Conservation (phyloP, 2,888 invertebrate species). For the Luffia ferchaultella region DNA sequence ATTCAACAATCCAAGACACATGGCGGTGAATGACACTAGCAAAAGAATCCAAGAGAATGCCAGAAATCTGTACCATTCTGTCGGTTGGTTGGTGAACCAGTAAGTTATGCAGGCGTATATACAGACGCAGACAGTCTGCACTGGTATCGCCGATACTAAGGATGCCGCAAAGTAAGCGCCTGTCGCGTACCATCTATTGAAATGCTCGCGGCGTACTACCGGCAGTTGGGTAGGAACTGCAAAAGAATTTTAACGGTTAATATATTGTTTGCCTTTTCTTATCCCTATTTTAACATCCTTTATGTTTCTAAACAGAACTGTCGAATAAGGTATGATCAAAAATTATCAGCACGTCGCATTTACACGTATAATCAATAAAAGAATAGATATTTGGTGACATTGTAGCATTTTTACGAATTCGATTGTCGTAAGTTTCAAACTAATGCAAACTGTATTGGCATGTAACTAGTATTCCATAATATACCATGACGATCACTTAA, state of each 20-base stretch:
- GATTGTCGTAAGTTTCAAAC: too few species aligned
- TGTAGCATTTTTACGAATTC: too few species aligned
- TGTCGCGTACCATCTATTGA: constrained; percentile 90
- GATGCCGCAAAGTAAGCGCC: constrained; percentile 84
- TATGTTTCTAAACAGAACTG: constrained; percentile 9
- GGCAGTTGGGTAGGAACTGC: constrained; percentile 86
- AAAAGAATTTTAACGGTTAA: constrained; percentile 20
- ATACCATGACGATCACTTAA: too few species aligned
- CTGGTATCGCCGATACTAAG: constrained; percentile 81
- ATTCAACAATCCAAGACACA: constrained; percentile 85
- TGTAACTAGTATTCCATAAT: too few species aligned
- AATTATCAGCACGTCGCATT: too few species aligned
- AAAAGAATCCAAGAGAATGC: constrained; percentile 77
- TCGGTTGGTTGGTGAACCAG: constrained; percentile 86
- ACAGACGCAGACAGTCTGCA: constrained; percentile 79
- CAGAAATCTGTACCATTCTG: constrained; percentile 75
- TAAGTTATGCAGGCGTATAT: constrained; percentile 82
- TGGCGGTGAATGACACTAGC: constrained; percentile 83
- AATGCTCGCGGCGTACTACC: constrained; percentile 82
- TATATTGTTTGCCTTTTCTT: too few species aligned
- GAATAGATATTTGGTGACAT: too few species aligned
- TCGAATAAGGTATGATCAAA: constrained; percentile 7
- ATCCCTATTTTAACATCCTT: too few species aligned
- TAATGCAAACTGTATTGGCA: too few species aligned
- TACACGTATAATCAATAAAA: too few species aligned